Evolutionary conservation across 92 coral and sea anemone species (phyloP).

Genomic region (Desmophyllum pertusum): DNA sequence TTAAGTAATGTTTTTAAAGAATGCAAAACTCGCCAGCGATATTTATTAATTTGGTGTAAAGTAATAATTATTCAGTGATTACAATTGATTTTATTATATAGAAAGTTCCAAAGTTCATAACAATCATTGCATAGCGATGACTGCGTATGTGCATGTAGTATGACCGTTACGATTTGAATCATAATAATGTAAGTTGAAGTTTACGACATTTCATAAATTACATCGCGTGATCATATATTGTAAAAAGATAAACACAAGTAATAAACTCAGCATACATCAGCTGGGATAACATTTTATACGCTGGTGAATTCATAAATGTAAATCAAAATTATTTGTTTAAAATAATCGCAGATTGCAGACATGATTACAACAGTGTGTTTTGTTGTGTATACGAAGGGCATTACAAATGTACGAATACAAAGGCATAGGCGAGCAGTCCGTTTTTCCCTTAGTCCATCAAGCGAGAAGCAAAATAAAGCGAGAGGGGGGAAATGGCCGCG

Average conservation of each 20-base stretch:
- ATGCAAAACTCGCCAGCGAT: slow-evolving; percentile 8
- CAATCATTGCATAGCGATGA: slow-evolving; percentile 30
- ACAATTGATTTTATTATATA: no score
- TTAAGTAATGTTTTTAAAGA: neutral
- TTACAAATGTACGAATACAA: neutral
- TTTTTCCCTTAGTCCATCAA: no score
- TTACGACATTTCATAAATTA: neutral
- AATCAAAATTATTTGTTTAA: neutral
- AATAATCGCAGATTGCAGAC: neutral
- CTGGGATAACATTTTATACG: neutral
- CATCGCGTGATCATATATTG: slow-evolving; percentile 2
- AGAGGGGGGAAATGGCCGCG: no score
- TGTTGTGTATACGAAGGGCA: neutral
- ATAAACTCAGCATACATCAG: neutral
- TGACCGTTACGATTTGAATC: neutral
- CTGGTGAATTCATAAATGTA: slow-evolving; percentile 1
- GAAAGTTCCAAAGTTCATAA: neutral
- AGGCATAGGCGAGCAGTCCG: no score
- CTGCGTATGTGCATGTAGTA: slow-evolving; percentile 37
- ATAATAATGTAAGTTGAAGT: neutral
- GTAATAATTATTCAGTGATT: slow-evolving; percentile 2
- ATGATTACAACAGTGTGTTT: neutral
- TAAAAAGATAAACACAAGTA: neutral
- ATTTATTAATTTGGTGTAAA: no score
- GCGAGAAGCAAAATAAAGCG: no score